Evolutionary conservation across 1,140 invertebrate genomes (phyloP).

Genomic region (Limonius californicus): DNA sequence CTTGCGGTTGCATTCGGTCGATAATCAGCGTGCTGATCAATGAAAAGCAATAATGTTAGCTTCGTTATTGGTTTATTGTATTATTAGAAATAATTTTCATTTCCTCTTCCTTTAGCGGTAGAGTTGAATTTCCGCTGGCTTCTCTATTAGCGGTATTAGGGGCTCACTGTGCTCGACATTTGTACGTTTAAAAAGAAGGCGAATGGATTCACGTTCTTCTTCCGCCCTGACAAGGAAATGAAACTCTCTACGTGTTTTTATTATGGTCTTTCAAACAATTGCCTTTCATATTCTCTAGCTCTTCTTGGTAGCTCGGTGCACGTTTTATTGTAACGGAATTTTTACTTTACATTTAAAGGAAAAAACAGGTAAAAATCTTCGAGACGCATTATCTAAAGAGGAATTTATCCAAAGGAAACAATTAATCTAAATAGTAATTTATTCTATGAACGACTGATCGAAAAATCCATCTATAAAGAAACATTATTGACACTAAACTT

Average conservation of each 20-base stretch:
- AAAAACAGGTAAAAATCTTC: too few species aligned
- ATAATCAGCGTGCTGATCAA: too few species aligned
- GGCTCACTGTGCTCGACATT: conserved; percentile 3
- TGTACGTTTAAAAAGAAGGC: conserved; percentile 5
- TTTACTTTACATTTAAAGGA: too few species aligned
- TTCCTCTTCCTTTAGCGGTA: not conserved
- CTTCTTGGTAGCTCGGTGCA: not conserved
- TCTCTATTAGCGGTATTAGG: conserved; percentile 5
- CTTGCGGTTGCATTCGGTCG: too few species aligned
- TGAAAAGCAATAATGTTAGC: not conserved
- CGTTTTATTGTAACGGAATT: not conserved
- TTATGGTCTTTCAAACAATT: conserved; percentile 10
- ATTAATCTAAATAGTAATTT: too few species aligned
- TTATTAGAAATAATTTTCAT: conserved; percentile 8
- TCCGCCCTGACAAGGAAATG: conserved; percentile 2
- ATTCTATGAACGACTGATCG: too few species aligned
- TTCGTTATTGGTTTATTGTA: not conserved
- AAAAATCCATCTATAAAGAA: too few species aligned
- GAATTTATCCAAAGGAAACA: too few species aligned
- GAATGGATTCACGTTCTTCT: conserved; percentile 2
- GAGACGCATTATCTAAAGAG: too few species aligned
- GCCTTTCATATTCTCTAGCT: conserved; percentile 8
- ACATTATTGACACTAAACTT: too few species aligned
- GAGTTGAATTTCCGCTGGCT: conserved; percentile 8
- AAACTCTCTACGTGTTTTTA: conserved; percentile 13